Percentiles rank a stretch among this genome's conserved stretches.
Conservation (phyloP, 2,113 vertebrate genomes). For the Petroica traversi region DNA sequence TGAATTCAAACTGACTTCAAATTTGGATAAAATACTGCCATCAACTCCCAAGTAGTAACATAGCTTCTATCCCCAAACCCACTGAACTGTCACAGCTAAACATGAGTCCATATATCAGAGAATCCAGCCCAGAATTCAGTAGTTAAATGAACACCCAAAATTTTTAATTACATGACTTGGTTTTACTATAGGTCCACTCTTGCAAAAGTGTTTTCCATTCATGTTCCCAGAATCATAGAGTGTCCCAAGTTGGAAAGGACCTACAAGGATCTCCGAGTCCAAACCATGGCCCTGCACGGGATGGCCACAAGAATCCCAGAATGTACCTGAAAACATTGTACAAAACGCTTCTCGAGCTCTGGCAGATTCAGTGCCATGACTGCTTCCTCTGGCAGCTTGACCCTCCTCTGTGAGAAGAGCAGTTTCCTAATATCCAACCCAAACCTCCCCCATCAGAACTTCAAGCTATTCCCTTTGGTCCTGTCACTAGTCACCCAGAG, state of each 20-base stretch:
- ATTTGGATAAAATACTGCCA: not conserved
- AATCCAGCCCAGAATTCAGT: not conserved
- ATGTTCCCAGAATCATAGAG: not conserved
- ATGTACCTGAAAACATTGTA: not conserved
- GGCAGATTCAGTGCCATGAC: not conserved
- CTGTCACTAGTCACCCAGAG: not conserved
- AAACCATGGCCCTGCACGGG: not conserved
- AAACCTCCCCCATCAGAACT: not conserved
- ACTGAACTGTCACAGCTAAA: not conserved
- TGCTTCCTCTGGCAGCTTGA: not conserved
- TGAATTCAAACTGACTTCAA: not conserved
- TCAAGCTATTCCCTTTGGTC: not conserved
- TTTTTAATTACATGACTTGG: not conserved
- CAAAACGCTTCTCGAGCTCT: not conserved
- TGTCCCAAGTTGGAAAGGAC: not conserved
- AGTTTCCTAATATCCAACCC: not conserved
- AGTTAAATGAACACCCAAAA: not conserved
- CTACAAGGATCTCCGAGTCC: not conserved
- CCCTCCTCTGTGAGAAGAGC: not conserved
- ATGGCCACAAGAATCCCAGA: not conserved
- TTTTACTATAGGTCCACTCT: not conserved
- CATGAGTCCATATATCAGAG: not conserved
- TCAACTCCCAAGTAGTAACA: not conserved
- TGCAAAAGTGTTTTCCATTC: not conserved
- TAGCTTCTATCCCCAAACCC: not conserved